A percentile compares a stretch with the other conserved stretches of the same genome.
Evolutionary conservation across 2,797 vertebrate genomes (phyloP).

Genomic region (Florisuga fusca): DNA sequence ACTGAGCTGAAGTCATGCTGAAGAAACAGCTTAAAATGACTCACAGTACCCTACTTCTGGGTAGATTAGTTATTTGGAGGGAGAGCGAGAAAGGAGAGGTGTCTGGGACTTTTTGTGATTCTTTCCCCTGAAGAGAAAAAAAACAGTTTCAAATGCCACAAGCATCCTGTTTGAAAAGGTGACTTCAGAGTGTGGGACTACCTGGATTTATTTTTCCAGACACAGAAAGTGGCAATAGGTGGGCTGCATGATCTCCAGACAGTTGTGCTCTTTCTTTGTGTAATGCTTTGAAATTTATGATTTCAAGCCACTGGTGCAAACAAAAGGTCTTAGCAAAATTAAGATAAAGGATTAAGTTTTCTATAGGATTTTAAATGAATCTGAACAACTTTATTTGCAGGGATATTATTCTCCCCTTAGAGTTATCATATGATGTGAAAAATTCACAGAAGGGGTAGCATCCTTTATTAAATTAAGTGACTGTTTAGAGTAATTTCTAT

Average conservation of each 20-base stretch:
- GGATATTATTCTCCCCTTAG: conserved; percentile 28
- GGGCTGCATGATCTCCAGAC: neutral
- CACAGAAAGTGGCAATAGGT: neutral
- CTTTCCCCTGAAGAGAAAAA: conserved; percentile 12
- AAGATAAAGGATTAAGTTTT: conserved; percentile 11
- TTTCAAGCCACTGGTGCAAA: conserved; percentile 1
- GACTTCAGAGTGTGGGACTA: conserved; percentile 23
- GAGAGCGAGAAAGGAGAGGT: neutral
- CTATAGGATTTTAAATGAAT: conserved; percentile 41
- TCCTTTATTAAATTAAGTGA: conserved; percentile 37
- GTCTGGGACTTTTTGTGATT: neutral
- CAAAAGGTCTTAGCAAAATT: conserved; percentile 30
- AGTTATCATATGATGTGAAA: conserved; percentile 33
- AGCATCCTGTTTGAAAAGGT: conserved; percentile 11
- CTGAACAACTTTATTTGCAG: conserved; percentile 29
- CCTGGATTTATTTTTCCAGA: conserved; percentile 48
- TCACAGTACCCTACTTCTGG: conserved; percentile 19
- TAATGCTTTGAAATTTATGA: neutral
- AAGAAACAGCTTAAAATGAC: conserved; percentile 56
- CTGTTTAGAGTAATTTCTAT: conserved; percentile 61
- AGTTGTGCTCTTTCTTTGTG: conserved; percentile 29
- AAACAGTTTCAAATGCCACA: conserved; percentile 10
- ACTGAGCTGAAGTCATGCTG: conserved; percentile 22
- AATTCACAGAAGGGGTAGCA: conserved; percentile 22
- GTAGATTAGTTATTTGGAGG: conserved; percentile 5